Evolutionary conservation across 2,888 invertebrate genomes (phyloP).

Genomic region (Melanophora roralis): DNA sequence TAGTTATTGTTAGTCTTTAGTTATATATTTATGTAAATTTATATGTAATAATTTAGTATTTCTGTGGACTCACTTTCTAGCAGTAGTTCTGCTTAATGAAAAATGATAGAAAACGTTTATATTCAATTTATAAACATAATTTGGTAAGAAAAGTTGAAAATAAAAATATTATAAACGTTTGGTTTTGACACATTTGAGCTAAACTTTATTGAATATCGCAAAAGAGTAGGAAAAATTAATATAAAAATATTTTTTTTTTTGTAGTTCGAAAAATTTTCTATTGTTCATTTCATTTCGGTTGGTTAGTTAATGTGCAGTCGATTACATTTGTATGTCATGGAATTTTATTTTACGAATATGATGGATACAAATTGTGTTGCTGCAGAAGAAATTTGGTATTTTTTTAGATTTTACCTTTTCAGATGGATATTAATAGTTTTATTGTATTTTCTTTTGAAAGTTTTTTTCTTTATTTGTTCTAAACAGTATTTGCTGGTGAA

Average conservation of each 20-base stretch:
- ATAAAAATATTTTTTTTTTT: conserved; percentile 13
- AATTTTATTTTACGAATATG: conserved; percentile 15
- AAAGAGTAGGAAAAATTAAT: neutral
- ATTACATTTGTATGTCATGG: conserved; percentile 1
- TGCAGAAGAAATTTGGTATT: conserved; percentile 24
- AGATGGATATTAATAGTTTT: conserved; percentile 2
- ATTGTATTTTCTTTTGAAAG: conserved; percentile 2
- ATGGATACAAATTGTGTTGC: conserved; percentile 40
- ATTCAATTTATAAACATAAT: conserved; percentile 27
- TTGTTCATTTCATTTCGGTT: neutral
- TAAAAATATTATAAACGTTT: conserved; percentile 54
- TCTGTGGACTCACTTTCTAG: neutral
- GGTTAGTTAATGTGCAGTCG: neutral
- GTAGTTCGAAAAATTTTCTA: conserved; percentile 4
- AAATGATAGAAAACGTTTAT: conserved; percentile 48
- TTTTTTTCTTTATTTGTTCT: neutral
- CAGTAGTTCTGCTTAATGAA: conserved; percentile 47
- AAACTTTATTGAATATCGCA: conserved; percentile 11
- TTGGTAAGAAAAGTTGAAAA: conserved; percentile 33
- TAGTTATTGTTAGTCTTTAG: neutral
- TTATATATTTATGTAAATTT: neutral
- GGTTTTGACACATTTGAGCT: conserved; percentile 56
- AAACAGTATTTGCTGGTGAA: too few relatives aligned
- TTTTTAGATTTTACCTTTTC: neutral
- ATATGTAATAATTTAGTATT: neutral